Base-by-base conservation (phyloP, 2,797 vertebrate species). In the Sparidentex hasta region DNA sequence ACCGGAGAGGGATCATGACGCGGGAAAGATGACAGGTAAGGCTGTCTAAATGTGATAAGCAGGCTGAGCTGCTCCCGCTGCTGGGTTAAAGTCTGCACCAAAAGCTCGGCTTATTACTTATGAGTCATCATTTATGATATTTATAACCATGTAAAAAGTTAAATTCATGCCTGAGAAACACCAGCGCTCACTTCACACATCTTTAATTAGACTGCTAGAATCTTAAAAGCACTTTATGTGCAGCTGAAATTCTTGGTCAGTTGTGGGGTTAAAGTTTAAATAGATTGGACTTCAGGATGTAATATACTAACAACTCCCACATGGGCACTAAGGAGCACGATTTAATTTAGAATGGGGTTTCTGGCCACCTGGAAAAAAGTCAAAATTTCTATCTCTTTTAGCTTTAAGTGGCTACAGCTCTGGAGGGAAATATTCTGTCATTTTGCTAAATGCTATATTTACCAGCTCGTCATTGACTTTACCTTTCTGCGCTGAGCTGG, bases 21-120 rank as follows among this genome's bases (percentile, higher is more conserved):
- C 7, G 1, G 65, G 23, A 74, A 80, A 74, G 62, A 84, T 82
- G 81, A 80, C 58, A 77, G 52, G 76, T 83, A 50, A 78, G 50
- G 73, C 59, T 82, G 71, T 69, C 50, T 64, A 58, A 59, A 68
- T 7, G 46, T 80, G 76, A 80, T 83, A 82, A 81, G 74, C 63
- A 64, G 80, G 48, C 70, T 80, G 78, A 74, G 80, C 43, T 51
- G 25, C 65, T 61, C 50, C 67, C 4, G 21, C 73, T 72, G 70
- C 78, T 69, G 75, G 52, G 66, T 69, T 71, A 46, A 23, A 70
- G 58, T 65, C 61, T 69, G 51, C 38, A 55, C 50, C 2, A 9
- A 65, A 29, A 65, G 17, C 52, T 76, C 75, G 55, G 63, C 62
- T 82, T 65, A 71, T 72, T 63, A 67, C 69, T 58, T 23, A 56